These are phyloP conservation scores for Tethea ocularis DNA, from an alignment of 2,888 invertebrate genomes.

Conservation along the genomic window DNA sequence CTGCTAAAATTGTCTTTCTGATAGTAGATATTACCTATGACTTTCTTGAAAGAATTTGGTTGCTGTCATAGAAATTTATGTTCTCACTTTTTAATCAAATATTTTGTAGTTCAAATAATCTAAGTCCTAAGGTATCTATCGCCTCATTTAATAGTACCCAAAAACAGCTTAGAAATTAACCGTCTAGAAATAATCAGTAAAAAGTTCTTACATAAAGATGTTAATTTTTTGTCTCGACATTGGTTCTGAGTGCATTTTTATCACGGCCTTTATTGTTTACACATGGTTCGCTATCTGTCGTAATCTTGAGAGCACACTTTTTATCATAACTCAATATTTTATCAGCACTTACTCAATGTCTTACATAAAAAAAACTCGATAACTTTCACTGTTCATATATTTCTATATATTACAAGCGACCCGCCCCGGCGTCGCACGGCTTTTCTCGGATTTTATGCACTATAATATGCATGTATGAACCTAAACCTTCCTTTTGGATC, in stretches of 20 bases:
- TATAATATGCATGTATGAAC: no score
- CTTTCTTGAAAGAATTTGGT: no score
- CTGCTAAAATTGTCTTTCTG: no score
- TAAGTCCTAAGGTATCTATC: neutral
- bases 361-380: slow-evolving; percentile 22
- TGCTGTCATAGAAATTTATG: no score
- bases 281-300: slow-evolving; percentile 22
- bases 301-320: slow-evolving; percentile 28
- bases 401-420: no score
- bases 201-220: neutral
- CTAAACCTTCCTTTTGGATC: no score
- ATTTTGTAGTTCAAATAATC: no score
- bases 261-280: slow-evolving; percentile 26
- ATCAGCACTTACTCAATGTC: slow-evolving; percentile 29
- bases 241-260: slow-evolving; percentile 35
- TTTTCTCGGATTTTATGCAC: no score
- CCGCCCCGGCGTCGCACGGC: no score
- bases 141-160: neutral
- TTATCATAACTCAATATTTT: slow-evolving; percentile 25
- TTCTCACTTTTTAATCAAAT: no score
- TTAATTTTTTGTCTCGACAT: neutral
- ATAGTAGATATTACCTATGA: no score
- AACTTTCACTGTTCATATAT: slow-evolving; percentile 27
- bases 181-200: neutral
- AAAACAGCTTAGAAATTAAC: neutral